Percentiles rank a stretch among this genome's conserved stretches.
phyloP scores from a whole-genome alignment of 2,797 vertebrate genomes.

The Cuculus canorus region DNA sequence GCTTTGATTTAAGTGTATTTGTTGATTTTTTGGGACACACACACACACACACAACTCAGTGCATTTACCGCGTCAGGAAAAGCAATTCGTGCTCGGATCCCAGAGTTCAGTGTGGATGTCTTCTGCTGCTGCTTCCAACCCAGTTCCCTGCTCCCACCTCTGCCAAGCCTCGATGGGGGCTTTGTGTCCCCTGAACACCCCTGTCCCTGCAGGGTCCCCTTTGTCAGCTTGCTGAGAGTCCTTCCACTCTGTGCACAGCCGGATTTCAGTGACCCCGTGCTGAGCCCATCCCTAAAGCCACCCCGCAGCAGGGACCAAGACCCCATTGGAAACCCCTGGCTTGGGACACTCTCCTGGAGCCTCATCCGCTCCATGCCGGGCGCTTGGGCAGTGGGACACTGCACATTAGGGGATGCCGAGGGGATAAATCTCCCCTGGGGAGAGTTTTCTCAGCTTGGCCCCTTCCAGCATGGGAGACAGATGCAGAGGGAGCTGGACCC shows the following conservation, averaged over 20 bases:
- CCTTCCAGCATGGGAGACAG: background rate
- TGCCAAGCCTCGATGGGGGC: background rate
- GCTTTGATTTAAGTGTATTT: background rate
- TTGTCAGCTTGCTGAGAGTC: background rate
- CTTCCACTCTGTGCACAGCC: fast-evolving
- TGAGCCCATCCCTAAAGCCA: background rate
- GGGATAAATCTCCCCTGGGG: fast-evolving
- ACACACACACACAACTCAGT: too few species aligned
- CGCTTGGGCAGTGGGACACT: background rate
- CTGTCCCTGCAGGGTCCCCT: background rate
- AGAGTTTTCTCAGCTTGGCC: background rate
- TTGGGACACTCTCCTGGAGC: background rate
- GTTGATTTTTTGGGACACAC: background rate
- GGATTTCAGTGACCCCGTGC: fast-evolving
- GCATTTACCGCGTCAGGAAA: fast-evolving
- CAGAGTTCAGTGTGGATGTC: background rate
- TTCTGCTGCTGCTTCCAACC: background rate
- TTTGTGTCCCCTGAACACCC: background rate
- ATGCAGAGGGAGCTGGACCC: background rate
- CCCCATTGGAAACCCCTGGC: fast-evolving
- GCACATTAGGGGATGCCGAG: fast-evolving
- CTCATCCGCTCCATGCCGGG: fast-evolving
- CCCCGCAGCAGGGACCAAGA: fast-evolving
- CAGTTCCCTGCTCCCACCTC: background rate
- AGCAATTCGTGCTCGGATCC: background rate